Evolutionary conservation across 2,113 vertebrate species (phyloP), one percentile per base, ranked within the genome.

Genomic region (Cricetomys ansorgei): DNA sequence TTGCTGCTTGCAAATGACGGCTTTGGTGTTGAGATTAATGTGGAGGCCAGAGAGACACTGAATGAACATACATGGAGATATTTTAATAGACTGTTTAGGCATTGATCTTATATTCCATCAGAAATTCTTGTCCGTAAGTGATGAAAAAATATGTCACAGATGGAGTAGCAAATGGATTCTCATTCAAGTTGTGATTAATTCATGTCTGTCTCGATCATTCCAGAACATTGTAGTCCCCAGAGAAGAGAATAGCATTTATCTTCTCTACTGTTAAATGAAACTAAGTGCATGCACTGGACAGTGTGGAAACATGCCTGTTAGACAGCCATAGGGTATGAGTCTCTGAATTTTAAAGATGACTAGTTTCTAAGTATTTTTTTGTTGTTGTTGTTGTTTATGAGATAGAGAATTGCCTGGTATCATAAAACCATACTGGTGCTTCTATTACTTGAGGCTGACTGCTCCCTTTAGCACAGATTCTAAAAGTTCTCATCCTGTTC

Each of bases 141-240:
- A 70, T 70, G 62, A 86, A 76, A n/a, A 81, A 81, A 69, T 57
- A 27, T 62, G n/a, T 64, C 62, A 93, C 75, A 72, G 57, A n/a
- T 53, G 15, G 34, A n/a, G 23, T 72, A 25, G 6, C 65, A 94
- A 92, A 75, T 90, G 45, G 34, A 69, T 94, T 88, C 45, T 88
- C 48, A 92, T 40, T 92, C 31, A 79, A 64, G 69, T 92, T 95
- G 73, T 93, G 48, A 93, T n/a, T 25, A 45, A 53, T 79, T 91
- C 16, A 57, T 40, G 4, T 34, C 17, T 85, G 45, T 85, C n/a
- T 95, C 55, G 45, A 1, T 89, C 79, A 77, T 95, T 37, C n/a
- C n/a, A n/a, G n/a, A n/a, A n/a, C n/a, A n/a, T n/a, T n/a, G n/a
- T n/a, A n/a, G n/a, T n/a, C n/a, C 37, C 88, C 62, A 29, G 67